phyloP scores from a whole-genome alignment of 2,888 invertebrate species.

The Melinaea menophilus region DNA sequence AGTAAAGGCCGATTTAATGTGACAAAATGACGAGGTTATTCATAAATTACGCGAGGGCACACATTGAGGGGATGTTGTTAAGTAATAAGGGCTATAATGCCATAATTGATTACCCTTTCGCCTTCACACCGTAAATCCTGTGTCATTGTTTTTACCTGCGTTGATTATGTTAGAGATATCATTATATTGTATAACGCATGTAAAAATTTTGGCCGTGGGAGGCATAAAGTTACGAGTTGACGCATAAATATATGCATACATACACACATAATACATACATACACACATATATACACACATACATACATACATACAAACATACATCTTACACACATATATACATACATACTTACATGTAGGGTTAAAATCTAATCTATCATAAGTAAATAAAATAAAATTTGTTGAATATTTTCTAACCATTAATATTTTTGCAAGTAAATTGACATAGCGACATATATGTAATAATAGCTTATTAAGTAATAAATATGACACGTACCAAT shows the following conservation, averaged over 20 bases:
- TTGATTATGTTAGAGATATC: constrained; percentile 36
- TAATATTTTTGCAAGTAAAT: no score
- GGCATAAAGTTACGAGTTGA: constrained; percentile 14
- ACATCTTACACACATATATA: no score
- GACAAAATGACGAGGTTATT: not conserved
- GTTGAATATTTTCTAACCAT: no score
- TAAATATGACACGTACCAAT: no score
- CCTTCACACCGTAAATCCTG: constrained; percentile 61
- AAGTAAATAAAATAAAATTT: no score
- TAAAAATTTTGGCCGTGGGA: constrained; percentile 28
- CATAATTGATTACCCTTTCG: constrained; percentile 22
- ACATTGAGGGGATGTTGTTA: constrained; percentile 13
- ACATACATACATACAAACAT: no score
- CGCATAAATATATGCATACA: not conserved
- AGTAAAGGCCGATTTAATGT: not conserved
- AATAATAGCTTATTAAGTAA: no score
- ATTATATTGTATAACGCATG: constrained; percentile 41
- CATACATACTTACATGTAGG: no score
- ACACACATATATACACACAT: no score
- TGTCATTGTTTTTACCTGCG: constrained; percentile 60
- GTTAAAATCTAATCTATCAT: no score
- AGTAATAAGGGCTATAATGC: constrained; percentile 23
- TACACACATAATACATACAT: no score
- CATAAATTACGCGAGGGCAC: constrained; percentile 15
- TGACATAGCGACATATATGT: no score